Percentiles rank a stretch among this genome's conserved stretches.
These are phyloP conservation scores for Agrilus mali DNA, from an alignment of 2,888 invertebrate species.

Conservation along the genomic window DNA sequence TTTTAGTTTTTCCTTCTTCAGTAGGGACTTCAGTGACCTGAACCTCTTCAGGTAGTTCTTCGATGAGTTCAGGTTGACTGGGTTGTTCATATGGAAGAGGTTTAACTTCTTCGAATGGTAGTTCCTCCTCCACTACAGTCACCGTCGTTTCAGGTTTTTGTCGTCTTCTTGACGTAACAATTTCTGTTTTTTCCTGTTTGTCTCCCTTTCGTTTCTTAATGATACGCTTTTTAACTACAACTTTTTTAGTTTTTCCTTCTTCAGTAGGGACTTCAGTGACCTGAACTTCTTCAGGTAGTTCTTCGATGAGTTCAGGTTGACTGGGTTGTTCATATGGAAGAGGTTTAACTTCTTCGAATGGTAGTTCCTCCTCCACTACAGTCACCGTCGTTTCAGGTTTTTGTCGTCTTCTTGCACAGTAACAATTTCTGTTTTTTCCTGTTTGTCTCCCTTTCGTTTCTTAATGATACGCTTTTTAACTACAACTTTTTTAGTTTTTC, in stretches of 20 bases:
- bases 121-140: constrained; percentile 15
- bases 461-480: constrained; percentile 35
- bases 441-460: constrained; percentile 31
- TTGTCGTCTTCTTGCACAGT: constrained; percentile 24
- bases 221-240: constrained; percentile 13
- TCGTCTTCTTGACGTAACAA: constrained; percentile 23
- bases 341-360: constrained; percentile 4
- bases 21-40: constrained; percentile 15
- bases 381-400: constrained; percentile 15
- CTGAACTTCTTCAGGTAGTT: constrained; percentile 26
- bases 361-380: constrained; percentile 11
- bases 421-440: constrained; percentile 31
- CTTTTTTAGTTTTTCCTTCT: constrained; percentile 20
- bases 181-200: constrained; percentile 26
- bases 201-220: constrained; percentile 20
- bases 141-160: constrained; percentile 21
- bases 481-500: constrained; percentile 17
- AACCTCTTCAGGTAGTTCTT: constrained; percentile 19
- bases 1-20: constrained; percentile 10
- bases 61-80: constrained; percentile 11
- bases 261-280: constrained; percentile 22
- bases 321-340: constrained; percentile 2
- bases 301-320: constrained; percentile 15
- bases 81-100: constrained; percentile 7
- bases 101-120: constrained; percentile 16